Percentiles rank a stretch among this genome's conserved stretches.
Conservation (phyloP, 2,888 invertebrate genomes). For the Dioctria rufipes region DNA sequence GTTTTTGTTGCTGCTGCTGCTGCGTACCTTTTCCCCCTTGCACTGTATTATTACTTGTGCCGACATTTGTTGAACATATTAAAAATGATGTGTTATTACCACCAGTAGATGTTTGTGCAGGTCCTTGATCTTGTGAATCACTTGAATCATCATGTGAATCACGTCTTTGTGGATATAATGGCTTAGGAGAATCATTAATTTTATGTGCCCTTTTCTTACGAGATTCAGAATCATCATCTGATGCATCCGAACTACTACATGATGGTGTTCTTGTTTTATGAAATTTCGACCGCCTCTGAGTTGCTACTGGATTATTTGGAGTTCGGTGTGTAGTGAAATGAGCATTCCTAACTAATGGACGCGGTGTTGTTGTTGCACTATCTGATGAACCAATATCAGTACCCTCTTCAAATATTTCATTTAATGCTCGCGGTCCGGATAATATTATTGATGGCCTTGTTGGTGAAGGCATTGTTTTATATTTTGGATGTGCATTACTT, state of each 20-base stretch:
- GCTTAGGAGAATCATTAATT: constrained; percentile 76
- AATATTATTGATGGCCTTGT: constrained; percentile 67
- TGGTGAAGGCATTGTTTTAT: constrained; percentile 76
- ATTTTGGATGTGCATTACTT: constrained; percentile 71
- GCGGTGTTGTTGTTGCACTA: constrained; percentile 61
- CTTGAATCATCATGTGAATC: constrained; percentile 91
- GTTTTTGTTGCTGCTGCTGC: constrained; percentile 43
- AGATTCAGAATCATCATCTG: constrained; percentile 88
- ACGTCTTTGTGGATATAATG: constrained; percentile 77
- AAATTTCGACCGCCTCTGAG: constrained; percentile 78
- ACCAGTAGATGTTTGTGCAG: constrained; percentile 68
- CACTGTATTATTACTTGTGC: constrained; percentile 31
- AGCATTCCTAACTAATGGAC: constrained; percentile 64
- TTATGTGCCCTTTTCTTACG: constrained; percentile 86
- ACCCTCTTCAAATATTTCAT: constrained; percentile 81
- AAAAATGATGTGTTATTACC: constrained; percentile 60
- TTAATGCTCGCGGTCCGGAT: constrained; percentile 71
- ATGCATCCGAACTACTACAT: constrained; percentile 95
- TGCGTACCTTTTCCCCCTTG: constrained; percentile 21
- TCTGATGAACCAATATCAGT: constrained; percentile 67
- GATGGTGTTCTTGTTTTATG: constrained; percentile 86
- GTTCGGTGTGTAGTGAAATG: constrained; percentile 58
- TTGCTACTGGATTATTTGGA: constrained; percentile 58
- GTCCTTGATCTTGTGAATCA: constrained; percentile 77
- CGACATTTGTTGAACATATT: constrained; percentile 53